Evolutionary conservation across 2,888 invertebrate species (phyloP), one percentile per base, ranked within the genome.

Genomic region (Baronia brevicornis): DNA sequence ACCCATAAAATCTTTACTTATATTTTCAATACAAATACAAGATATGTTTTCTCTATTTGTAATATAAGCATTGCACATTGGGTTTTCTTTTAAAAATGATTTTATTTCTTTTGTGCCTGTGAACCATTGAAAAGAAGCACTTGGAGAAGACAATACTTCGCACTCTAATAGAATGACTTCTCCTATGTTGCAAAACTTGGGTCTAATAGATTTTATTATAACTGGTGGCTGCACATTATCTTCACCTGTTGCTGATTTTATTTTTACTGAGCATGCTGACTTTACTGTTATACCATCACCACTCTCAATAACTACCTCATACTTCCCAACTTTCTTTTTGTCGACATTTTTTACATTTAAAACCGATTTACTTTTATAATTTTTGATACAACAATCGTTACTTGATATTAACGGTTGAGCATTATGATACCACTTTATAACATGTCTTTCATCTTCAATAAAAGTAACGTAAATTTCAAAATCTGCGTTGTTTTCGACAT

Each of bases 111-210:
- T 88, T 21, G 89, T 89, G 48, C 93, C 90, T 42, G 91, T 87
- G 68, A 91, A 95, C 96, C 96, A 96, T 64, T 92, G 92, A 85
- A 95, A 95, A 2, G 93, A 93, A 22, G 94, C 93, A 28, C 86
- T 85, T 3, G 95, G 95, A 57, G 84, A 87, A 5, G 95, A 93
- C 44, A 88, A 87, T 1, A 95, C 95, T 43, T 86, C 79, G 2
- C 90, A 89, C 75, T 95, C 94, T 51, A 95, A 75, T 36, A 96
- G 88, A 6, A 92, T 90, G 23, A 92, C 91, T 60, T 93, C 93
- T 36, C 92, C 92, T 56, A 89, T 82, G 13, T 86, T 85, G 30
- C 91, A 89, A 50, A 86, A 86, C 62, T 90, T 89, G 2, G 94
- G 92, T 51, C 87, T 73, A 28, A 94, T 78, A 8, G 91, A 87